These are phyloP conservation scores for Strongylocentrotus purpuratus DNA, from an alignment of 35 echinoderm and acorn worm genomes.

Conservation along the genomic window DNA sequence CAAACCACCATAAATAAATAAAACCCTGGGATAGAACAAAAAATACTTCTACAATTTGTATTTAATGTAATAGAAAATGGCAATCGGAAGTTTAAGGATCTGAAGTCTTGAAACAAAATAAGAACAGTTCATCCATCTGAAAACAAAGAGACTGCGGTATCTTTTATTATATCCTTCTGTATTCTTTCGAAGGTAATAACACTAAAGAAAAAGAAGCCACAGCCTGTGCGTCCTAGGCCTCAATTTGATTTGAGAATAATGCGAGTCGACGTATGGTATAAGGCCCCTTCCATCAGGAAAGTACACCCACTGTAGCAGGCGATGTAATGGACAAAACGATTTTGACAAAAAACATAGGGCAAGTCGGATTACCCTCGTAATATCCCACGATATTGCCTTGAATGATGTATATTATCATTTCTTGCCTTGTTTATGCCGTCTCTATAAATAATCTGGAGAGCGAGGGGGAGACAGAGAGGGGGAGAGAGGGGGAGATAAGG, in stretches of 20 bases:
- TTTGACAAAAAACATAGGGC: not conserved
- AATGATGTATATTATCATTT: slow-evolving; percentile 20
- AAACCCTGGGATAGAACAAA: no score
- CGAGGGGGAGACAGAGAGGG: not conserved
- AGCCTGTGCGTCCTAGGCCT: not conserved
- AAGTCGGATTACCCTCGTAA: not conserved
- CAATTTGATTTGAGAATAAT: not conserved
- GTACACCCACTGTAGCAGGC: not conserved
- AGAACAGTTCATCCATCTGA: not conserved
- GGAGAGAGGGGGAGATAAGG: not conserved
- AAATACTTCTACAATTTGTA: not conserved
- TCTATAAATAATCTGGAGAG: not conserved
- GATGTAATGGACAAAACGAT: not conserved
- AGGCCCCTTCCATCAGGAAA: not conserved
- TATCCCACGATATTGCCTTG: slow-evolving; percentile 8
- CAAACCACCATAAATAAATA: not conserved
- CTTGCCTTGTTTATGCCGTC: not conserved
- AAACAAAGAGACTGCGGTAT: not conserved
- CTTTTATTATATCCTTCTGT: not conserved
- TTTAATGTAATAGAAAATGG: not conserved
- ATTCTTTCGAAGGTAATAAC: not conserved
- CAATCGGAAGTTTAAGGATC: not conserved
- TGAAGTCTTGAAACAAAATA: not conserved
- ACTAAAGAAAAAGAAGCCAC: not conserved
- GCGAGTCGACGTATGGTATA: not conserved